phyloP scores from a whole-genome alignment of 2,113 vertebrate species.

The Gymnobelideus leadbeateri region DNA sequence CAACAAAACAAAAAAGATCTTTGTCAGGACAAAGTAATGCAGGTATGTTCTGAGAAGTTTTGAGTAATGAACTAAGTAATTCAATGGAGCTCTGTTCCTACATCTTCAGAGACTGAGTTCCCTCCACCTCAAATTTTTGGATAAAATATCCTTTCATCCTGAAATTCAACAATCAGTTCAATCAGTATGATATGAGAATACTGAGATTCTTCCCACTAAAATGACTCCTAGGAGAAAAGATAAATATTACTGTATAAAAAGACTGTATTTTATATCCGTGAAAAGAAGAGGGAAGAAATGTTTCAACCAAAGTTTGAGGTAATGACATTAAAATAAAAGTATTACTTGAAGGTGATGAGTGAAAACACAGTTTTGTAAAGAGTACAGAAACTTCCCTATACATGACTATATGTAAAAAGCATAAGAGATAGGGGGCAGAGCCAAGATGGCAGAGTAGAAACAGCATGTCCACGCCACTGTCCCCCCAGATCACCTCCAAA shows the following conservation, averaged over 20 bases:
- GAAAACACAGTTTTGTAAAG: neutral
- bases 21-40: neutral
- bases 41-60: neutral
- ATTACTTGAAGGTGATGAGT: neutral
- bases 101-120: neutral
- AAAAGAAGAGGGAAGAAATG: neutral
- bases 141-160: neutral
- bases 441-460: no score
- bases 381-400: neutral
- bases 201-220: neutral
- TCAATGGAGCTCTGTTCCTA: neutral
- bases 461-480: no score
- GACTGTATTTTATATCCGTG: neutral
- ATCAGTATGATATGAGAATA: neutral
- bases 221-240: neutral
- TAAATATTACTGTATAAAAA: neutral
- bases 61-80: neutral
- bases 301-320: neutral
- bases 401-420: neutral
- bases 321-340: neutral
- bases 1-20: neutral
- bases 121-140: neutral
- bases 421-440: no score
- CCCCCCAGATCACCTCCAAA: no score
- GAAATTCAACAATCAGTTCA: neutral